Evolutionary conservation across 2,113 vertebrate species (phyloP).

Genomic region (Datnioides undecimradiatus): DNA sequence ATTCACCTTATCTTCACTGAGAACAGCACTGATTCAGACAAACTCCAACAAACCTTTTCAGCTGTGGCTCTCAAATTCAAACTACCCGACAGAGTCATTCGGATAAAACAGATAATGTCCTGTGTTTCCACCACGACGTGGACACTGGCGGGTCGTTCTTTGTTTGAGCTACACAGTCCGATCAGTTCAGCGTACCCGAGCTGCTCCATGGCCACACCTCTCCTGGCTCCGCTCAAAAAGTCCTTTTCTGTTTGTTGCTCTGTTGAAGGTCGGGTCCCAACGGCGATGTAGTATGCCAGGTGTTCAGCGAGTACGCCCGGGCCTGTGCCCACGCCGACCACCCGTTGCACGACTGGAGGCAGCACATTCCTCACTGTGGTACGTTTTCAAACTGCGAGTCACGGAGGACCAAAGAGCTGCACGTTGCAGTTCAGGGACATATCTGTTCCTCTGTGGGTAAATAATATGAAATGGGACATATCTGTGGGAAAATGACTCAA

Average conservation of each 20-base stretch:
- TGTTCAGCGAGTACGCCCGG: constrained; percentile 92
- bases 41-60: neutral
- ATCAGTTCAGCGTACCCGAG: constrained; percentile 6
- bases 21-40: neutral
- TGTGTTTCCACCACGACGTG: neutral
- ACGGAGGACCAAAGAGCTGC: neutral
- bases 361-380: constrained; percentile 90
- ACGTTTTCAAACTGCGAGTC: constrained; percentile 57
- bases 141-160: constrained; percentile 3
- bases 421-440: neutral
- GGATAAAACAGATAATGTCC: too few relatives aligned
- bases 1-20: neutral
- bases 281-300: constrained; percentile 90
- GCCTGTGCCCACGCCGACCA: constrained; percentile 93
- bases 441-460: too few relatives aligned
- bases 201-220: constrained; percentile 28
- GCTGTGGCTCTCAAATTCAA: neutral
- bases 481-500: too few relatives aligned
- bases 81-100: too few relatives aligned
- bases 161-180: neutral
- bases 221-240: constrained; percentile 30
- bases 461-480: too few relatives aligned
- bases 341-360: constrained; percentile 91
- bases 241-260: constrained; percentile 57
- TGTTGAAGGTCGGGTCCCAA: constrained; percentile 87